phyloP scores from a whole-genome alignment of 2,113 vertebrate genomes.

The Cheirogaleus medius region DNA sequence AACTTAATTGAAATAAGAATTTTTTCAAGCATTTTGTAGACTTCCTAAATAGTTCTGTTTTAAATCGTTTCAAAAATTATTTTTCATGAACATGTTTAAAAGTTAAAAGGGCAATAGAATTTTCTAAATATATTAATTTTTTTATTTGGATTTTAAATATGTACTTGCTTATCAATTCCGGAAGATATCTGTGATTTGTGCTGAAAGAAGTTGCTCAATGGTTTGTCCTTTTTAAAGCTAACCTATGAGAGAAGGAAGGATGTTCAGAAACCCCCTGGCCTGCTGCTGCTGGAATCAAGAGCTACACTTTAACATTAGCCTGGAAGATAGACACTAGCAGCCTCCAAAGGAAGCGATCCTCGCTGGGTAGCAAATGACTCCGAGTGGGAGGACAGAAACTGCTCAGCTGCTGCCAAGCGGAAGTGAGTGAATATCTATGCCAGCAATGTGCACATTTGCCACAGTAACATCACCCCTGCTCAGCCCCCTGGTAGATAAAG shows the following conservation, averaged over 20 bases:
- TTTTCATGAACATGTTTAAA: neutral
- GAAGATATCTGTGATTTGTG: neutral
- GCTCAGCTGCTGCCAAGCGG: conserved; percentile 7
- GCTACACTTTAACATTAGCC: neutral
- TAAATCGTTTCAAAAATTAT: neutral
- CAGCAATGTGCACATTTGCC: neutral
- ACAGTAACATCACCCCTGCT: neutral
- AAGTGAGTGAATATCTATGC: conserved; percentile 4
- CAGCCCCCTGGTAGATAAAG: neutral
- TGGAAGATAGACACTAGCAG: neutral
- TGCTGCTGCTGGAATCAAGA: neutral
- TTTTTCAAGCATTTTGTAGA: neutral
- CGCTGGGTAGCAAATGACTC: neutral
- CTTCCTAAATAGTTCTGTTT: neutral
- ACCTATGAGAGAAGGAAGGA: neutral
- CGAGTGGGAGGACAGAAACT: neutral
- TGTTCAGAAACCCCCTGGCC: neutral
- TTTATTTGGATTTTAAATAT: neutral
- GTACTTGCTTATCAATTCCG: neutral
- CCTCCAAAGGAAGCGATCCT: neutral
- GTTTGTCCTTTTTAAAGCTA: neutral
- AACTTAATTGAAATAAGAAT: neutral
- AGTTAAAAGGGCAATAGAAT: neutral
- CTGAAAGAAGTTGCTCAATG: neutral
- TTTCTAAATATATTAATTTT: neutral